Evolutionary conservation across 2,113 vertebrate species (phyloP).

Genomic region (Indicator indicator): DNA sequence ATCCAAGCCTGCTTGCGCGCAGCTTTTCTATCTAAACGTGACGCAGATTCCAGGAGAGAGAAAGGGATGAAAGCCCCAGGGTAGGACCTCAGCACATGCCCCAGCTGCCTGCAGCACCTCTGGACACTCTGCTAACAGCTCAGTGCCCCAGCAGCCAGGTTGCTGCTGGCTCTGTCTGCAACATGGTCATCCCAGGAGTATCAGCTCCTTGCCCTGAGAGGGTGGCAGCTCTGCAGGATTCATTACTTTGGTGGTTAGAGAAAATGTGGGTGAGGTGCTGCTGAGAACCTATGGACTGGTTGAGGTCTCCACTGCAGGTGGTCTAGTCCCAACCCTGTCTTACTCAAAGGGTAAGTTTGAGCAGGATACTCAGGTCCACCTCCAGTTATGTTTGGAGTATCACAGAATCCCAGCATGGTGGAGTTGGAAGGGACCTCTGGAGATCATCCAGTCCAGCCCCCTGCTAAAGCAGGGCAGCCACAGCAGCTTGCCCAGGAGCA

Average conservation of each 20-base stretch:
- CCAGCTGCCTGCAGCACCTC: background rate
- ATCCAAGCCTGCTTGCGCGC: background rate
- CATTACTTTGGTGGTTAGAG: background rate
- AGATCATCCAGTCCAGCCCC: background rate
- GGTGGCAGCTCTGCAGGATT: background rate
- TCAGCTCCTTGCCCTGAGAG: background rate
- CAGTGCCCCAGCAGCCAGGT: background rate
- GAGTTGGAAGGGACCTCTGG: background rate
- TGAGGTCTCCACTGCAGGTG: background rate
- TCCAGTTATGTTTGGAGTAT: background rate
- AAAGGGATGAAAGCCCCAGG: background rate
- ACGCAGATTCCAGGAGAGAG: background rate
- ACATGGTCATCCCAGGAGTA: background rate
- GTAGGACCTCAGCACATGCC: background rate
- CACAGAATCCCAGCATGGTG: background rate
- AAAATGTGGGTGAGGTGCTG: background rate
- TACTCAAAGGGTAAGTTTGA: background rate
- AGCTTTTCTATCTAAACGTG: background rate
- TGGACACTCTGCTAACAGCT: background rate
- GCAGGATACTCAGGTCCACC: background rate
- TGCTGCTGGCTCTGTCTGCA: background rate
- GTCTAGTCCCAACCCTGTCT: background rate
- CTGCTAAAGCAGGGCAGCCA: background rate
- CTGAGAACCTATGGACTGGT: background rate
- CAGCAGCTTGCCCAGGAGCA: no score